Conservation (phyloP, 1,140 invertebrate species). For the Heliconius eleuchia region DNA sequence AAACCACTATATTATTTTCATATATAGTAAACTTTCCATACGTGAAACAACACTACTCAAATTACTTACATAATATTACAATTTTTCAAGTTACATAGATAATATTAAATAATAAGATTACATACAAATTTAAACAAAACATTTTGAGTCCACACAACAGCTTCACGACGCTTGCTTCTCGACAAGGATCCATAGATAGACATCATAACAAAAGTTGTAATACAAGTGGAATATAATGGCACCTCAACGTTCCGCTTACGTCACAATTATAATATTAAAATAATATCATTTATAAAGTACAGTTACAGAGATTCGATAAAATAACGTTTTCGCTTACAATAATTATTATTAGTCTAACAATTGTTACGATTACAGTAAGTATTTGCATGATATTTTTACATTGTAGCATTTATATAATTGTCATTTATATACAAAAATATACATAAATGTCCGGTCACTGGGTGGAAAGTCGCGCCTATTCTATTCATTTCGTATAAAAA, state of each 20-base stretch:
- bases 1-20: slow-evolving; percentile 20
- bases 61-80: slow-evolving; percentile 15
- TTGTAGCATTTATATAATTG: slow-evolving; percentile 66
- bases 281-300: slow-evolving; percentile 75
- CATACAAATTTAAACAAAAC: slow-evolving; percentile 15
- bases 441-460: slow-evolving; percentile 69
- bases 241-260: slow-evolving; percentile 72
- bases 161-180: neutral
- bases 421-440: slow-evolving; percentile 80
- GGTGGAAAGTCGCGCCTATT: slow-evolving; percentile 42
- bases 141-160: slow-evolving; percentile 49
- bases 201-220: slow-evolving; percentile 31
- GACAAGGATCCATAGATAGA: slow-evolving; percentile 6
- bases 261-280: slow-evolving; percentile 68
- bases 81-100: neutral
- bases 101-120: slow-evolving; percentile 14
- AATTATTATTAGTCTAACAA: slow-evolving; percentile 43
- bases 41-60: slow-evolving; percentile 10
- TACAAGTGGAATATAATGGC: slow-evolving; percentile 72
- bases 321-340: slow-evolving; percentile 44
- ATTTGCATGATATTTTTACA: slow-evolving; percentile 73
- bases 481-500: slow-evolving; percentile 63
- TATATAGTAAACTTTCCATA: slow-evolving; percentile 3
- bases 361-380: slow-evolving; percentile 59
- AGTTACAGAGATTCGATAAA: slow-evolving; percentile 76